Conservation (phyloP, 2,888 invertebrate species). For the Eurytoma californica region DNA sequence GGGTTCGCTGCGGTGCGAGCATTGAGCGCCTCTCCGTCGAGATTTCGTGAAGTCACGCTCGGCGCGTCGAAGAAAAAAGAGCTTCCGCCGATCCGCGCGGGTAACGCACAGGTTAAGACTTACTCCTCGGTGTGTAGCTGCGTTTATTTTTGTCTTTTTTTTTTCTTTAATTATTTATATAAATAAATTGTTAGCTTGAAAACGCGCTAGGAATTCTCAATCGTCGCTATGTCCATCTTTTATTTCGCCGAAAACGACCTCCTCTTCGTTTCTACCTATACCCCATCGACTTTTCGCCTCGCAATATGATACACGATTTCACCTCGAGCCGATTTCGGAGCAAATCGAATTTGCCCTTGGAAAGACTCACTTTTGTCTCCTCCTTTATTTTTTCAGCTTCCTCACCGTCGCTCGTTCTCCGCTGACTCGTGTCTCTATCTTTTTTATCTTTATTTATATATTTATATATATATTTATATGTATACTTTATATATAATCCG, state of each 20-base stretch:
- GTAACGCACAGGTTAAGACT: conserved; percentile 71
- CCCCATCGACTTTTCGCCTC: conserved; percentile 40
- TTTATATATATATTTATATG: conserved; percentile 40
- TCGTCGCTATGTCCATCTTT: conserved; percentile 55
- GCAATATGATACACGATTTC: conserved; percentile 62
- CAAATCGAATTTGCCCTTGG: conserved; percentile 42
- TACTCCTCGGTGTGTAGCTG: conserved; percentile 71
- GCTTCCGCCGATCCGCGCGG: conserved; percentile 61
- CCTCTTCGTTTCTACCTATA: conserved; percentile 17
- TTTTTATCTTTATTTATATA: conserved; percentile 3
- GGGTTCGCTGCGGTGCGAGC: not conserved
- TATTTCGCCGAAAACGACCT: conserved; percentile 22
- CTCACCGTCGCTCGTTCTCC: conserved; percentile 3
- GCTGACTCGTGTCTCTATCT: conserved; percentile 1
- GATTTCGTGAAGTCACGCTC: not conserved
- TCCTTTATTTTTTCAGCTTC: not conserved
- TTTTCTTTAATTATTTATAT: conserved; percentile 64
- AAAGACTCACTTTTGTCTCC: conserved; percentile 31
- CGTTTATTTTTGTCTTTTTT: conserved; percentile 58
- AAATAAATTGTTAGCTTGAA: conserved; percentile 73
- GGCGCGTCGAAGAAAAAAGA: conserved; percentile 27
- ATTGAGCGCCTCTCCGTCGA: not conserved
- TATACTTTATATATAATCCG: conserved; percentile 41
- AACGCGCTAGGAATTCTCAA: conserved; percentile 65
- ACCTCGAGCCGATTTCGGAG: conserved; percentile 24